These are phyloP conservation scores for Penaeus chinensis DNA, from an alignment of 1,140 invertebrate genomes.

Conservation along the genomic window DNA sequence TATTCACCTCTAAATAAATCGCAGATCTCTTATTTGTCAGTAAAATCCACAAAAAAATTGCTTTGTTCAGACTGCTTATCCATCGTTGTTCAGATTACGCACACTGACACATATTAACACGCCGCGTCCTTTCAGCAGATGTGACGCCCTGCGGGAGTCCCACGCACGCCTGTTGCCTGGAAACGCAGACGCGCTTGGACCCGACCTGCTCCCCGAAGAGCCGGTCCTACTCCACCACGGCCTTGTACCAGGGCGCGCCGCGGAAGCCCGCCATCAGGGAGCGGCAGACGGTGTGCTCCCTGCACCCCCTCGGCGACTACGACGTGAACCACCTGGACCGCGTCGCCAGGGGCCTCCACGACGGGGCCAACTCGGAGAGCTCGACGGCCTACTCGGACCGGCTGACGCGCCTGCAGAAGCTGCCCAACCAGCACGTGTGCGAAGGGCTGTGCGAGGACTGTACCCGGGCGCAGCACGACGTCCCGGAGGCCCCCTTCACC, in stretches of 20 bases:
- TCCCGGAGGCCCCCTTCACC: constrained; percentile 39
- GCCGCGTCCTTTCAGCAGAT: constrained; percentile 30
- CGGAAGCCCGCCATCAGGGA: constrained; percentile 6
- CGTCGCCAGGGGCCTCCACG: constrained; percentile 46
- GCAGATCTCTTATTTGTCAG: neutral
- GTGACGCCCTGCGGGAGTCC: constrained; percentile 49
- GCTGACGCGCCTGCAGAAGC: constrained; percentile 43
- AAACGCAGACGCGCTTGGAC: constrained; percentile 36
- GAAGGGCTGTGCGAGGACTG: constrained; percentile 50
- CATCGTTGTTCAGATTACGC: neutral
- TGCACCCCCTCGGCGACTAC: constrained; percentile 49
- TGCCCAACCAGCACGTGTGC: constrained; percentile 47
- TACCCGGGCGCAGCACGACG: constrained; percentile 16
- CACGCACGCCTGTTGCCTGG: constrained; percentile 45
- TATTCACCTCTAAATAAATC: too few species aligned
- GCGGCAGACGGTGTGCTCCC: constrained; percentile 50
- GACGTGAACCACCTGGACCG: constrained; percentile 62
- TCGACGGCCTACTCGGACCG: constrained; percentile 50
- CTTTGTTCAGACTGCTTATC: neutral
- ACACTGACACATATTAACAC: neutral
- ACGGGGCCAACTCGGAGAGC: neutral
- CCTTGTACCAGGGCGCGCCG: constrained; percentile 25
- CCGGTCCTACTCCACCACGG: constrained; percentile 51
- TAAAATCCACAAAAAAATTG: neutral
- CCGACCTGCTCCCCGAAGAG: constrained; percentile 23